Conservation (phyloP, 2,113 vertebrate species). For the Sylvilagus bachmani region DNA sequence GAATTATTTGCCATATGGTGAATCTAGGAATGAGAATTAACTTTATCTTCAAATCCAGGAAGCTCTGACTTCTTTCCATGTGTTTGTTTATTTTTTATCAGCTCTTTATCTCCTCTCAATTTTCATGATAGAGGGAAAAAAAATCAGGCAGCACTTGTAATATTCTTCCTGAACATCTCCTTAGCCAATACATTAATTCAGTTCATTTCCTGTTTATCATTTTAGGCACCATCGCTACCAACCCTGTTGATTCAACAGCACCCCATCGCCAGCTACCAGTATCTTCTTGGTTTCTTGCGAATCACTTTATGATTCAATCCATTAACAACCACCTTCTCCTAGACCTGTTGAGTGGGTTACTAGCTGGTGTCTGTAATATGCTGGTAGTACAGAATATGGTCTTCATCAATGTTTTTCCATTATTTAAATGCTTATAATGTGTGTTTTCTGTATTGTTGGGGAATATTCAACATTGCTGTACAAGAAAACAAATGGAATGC, state of each 20-base stretch:
- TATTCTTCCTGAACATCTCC: slow-evolving; percentile 17
- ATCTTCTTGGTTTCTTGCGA: slow-evolving; percentile 44
- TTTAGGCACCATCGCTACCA: background rate
- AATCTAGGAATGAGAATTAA: background rate
- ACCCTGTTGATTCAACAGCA: background rate
- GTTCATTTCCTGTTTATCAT: background rate
- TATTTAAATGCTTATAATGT: background rate
- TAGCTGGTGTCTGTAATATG: background rate
- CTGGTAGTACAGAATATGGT: background rate
- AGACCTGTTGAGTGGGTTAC: background rate
- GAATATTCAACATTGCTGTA: background rate
- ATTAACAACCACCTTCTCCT: background rate
- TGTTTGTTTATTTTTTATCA: background rate
- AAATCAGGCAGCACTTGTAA: background rate
- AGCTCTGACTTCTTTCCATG: background rate
- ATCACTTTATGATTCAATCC: background rate
- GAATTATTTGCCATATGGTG: background rate
- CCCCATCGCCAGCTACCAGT: background rate
- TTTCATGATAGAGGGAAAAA: background rate
- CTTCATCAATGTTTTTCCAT: background rate
- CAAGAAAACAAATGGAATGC: background rate
- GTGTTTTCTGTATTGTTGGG: background rate
- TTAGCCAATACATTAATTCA: background rate
- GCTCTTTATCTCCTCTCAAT: background rate
- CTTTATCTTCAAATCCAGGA: background rate